Conservation (phyloP, 2,797 vertebrate species). For the Gadopsis marmoratus region DNA sequence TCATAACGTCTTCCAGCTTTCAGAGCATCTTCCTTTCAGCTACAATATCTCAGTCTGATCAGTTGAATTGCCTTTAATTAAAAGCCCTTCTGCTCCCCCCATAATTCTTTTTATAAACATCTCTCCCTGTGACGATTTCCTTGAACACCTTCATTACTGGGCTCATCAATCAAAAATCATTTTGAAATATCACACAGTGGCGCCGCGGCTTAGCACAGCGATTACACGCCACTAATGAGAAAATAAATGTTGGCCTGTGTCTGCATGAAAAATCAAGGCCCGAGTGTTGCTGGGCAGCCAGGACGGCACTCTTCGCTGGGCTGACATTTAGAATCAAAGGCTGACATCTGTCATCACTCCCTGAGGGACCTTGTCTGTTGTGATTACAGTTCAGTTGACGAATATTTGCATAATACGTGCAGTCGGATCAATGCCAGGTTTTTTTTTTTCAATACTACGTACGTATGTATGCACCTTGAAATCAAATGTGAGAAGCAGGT, state of each 20-base stretch:
- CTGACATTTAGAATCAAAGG: constrained; percentile 84
- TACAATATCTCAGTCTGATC: constrained; percentile 12
- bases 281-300: constrained; percentile 49
- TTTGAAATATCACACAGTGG: constrained; percentile 59
- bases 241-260: constrained; percentile 71
- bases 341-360: constrained; percentile 83
- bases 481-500: background rate
- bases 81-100: constrained; percentile 21
- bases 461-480: background rate
- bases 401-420: constrained; percentile 78
- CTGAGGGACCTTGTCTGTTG: constrained; percentile 80
- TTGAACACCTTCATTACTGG: constrained; percentile 55
- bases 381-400: constrained; percentile 75
- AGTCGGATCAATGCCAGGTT: constrained; percentile 30
- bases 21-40: background rate
- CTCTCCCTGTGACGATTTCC: constrained; percentile 35
- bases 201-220: constrained; percentile 49
- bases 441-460: background rate
- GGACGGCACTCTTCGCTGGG: constrained; percentile 59
- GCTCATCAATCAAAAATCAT: constrained; percentile 69
- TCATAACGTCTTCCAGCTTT: constrained; percentile 7
- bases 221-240: constrained; percentile 75
- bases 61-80: constrained; percentile 35
- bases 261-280: constrained; percentile 67
- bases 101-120: constrained; percentile 26